Evolutionary conservation across 2,113 vertebrate genomes (phyloP).

Genomic region (Microtus pennsylvanicus): DNA sequence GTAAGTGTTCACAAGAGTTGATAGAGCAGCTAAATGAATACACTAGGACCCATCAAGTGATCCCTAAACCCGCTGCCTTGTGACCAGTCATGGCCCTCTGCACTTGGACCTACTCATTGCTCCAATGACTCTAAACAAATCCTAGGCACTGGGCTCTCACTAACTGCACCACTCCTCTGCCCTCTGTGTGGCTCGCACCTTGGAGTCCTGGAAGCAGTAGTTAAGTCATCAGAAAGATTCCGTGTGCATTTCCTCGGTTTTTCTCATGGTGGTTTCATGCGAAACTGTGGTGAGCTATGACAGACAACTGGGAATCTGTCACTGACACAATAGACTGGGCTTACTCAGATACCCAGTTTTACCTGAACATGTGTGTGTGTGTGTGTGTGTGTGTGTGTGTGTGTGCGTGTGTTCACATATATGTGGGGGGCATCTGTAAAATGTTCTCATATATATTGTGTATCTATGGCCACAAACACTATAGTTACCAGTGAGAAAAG

Average conservation of each 20-base stretch:
- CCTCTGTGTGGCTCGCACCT: neutral
- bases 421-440: neutral
- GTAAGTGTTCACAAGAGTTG: conserved; percentile 27
- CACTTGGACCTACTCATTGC: neutral
- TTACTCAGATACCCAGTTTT: neutral
- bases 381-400: too few relatives aligned
- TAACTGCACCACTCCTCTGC: neutral
- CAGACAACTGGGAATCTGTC: neutral
- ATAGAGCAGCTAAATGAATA: neutral
- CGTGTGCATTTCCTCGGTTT: neutral
- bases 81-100: neutral
- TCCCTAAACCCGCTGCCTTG: neutral
- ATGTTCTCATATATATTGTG: neutral
- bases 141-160: neutral
- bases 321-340: neutral
- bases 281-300: neutral
- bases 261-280: neutral
- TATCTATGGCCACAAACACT: too few relatives aligned
- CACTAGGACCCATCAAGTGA: neutral
- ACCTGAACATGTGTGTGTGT: neutral
- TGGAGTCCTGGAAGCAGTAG: conserved; percentile 21
- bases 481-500: neutral
- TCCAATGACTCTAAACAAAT: conserved; percentile 11
- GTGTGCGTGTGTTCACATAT: neutral
- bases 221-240: neutral